A percentile compares a stretch with the other conserved stretches of the same genome.
Evolutionary conservation across 2,888 invertebrate species (phyloP).

Genomic region (Drosophila vallismaia): DNA sequence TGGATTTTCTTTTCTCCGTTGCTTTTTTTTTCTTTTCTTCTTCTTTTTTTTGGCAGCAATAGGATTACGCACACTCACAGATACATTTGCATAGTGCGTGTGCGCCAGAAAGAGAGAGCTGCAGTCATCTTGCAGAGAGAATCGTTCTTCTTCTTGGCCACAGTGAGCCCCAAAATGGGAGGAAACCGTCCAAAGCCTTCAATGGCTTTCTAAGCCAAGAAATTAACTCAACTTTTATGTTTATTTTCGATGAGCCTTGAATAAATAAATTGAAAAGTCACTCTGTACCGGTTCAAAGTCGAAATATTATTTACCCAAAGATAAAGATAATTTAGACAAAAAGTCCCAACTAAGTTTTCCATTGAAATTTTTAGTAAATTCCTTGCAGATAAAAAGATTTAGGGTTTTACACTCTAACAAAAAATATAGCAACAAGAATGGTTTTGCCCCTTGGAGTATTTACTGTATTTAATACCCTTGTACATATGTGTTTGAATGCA

Average conservation of each 20-base stretch:
- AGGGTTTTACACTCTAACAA: not conserved
- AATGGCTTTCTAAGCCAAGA: not conserved
- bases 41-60: conserved; percentile 69
- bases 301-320: not conserved
- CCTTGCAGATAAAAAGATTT: not conserved
- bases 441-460: not conserved
- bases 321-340: not conserved
- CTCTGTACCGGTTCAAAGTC: not conserved
- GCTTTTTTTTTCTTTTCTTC: conserved; percentile 20
- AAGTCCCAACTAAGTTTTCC: not conserved
- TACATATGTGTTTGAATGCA: not conserved
- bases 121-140: conserved; percentile 12
- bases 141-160: conserved; percentile 4
- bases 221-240: not conserved
- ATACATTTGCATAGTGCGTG: conserved; percentile 48
- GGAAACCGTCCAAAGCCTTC: not conserved
- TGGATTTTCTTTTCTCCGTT: conserved; percentile 56
- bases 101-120: conserved; percentile 48
- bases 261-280: not conserved
- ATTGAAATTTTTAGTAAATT: not conserved
- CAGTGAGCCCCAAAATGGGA: not conserved
- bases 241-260: not conserved
- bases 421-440: too few relatives aligned
- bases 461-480: conserved; percentile 19
- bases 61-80: conserved; percentile 60